Evolutionary conservation across 1,140 invertebrate genomes (phyloP), one percentile per base, ranked within the genome.

Genomic region (Bradysia coprophila): DNA sequence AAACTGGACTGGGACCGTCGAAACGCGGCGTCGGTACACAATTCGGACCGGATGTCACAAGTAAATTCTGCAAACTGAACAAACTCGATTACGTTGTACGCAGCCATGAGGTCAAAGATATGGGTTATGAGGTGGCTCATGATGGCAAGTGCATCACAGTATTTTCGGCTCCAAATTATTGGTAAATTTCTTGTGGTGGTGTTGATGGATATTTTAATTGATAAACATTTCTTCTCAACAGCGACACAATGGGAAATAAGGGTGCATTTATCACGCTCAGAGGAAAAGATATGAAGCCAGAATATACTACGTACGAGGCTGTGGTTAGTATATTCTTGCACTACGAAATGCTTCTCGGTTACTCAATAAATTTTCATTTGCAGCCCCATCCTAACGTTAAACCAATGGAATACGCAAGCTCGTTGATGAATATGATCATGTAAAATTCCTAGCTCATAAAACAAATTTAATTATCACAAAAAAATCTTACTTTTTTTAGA

Each of bases 91-190:
- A 96, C 57, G 72, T 98, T 44, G 82, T 98, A 40, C 70, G 95
- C 46, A 95, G 90, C 64, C 95, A 99, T 62, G 96, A 99, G 64
- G 96, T 99, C 3, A 98, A 98, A 66, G 80, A 84, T 51, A 78
- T 89, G 34, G 96, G 96, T 4, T 98, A 95, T 55, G 93, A 98
- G 66, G 66, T 90, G 16, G 79, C 81, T 9, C 95, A 99, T 58
- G 75, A 92, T 59, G 91, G 87, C 21, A 85, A 88, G 57, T 95
- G 90, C 57, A 89, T 94, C 48, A 95, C 91, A 3, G 88, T 95
- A 4, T 95, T 95, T 67, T 97, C 92, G 18, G 95, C 95, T 46
- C 95, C 95, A 44, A 98, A 98, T 67, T 98, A 98, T 72, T 98
- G 94, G 89, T 93, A 66, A 63, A 65, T 51, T 38, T 22, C 24